Evolutionary conservation across 2,797 vertebrate species (phyloP), one percentile per base, ranked within the genome.

Genomic region (Zalophus californianus): DNA sequence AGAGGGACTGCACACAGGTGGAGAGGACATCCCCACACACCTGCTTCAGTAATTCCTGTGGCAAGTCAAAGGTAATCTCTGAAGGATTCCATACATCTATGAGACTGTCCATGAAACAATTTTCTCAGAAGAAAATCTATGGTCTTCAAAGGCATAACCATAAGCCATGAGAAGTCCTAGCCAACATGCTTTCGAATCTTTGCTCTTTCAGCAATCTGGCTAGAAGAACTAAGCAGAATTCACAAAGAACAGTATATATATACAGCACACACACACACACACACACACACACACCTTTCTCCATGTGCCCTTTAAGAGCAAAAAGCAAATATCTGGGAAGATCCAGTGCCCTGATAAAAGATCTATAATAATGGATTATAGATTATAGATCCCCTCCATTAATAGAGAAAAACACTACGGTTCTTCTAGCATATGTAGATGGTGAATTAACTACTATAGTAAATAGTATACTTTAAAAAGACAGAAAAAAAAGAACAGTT

Each of bases 21-120:
- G 98, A 98, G 18, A 99, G 98, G 91, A 99, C 96, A 44, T 99
- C 99, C 35, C 99, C 99, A 91, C 99, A 99, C 91, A 99, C 98
- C 75, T 98, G 98, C 96, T 99, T 98, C 94, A 99, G 98, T 77
- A 99, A 98, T 52, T 98, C 98, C 99, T 99, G 96, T 27, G 92
- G 32, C 96, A 41, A 96, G 94, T 80, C 96, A 98, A 94, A 95
- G 32, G 50, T 32, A 56, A 94, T 29, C 44, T 62, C 29, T 86
- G 60, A 96, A 64, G 72, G 60, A 50, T 4, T 25, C 23, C 23
- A 13, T 1, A 32, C 23, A 2, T 10, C 20, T 25, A 38, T 21
- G 7, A 41, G n/a, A n/a, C 7, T 32, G 70, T 7, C 35, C 50
- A n/a, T 7, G 8, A 85, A 21, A 64, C 80, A 38, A 35, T 2